phyloP scores from a whole-genome alignment of 1,140 invertebrate species.

The Cotesia vestalis region DNA sequence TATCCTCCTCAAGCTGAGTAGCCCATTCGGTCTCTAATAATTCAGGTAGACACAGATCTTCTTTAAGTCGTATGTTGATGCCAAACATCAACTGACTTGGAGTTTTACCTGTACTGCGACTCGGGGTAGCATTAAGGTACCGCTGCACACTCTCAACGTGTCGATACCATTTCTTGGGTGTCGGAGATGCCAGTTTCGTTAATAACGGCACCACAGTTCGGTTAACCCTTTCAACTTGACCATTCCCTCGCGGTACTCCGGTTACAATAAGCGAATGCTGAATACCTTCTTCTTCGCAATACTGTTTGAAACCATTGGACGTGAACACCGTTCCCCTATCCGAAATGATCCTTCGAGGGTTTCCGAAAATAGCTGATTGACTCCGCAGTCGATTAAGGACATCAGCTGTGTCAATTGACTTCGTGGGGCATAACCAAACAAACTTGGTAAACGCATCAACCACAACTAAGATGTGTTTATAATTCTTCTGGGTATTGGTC shows the following conservation, averaged over 20 bases:
- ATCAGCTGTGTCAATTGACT: constrained; percentile 44
- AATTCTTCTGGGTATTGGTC: constrained; percentile 53
- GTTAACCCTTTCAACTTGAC: constrained; percentile 44
- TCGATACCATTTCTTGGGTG: constrained; percentile 25
- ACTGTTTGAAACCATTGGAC: constrained; percentile 46
- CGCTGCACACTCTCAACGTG: constrained; percentile 22
- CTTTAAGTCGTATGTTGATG: neutral
- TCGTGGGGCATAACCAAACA: constrained; percentile 56
- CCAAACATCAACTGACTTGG: constrained; percentile 7
- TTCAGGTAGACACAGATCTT: constrained; percentile 3
- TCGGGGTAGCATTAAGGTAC: constrained; percentile 28
- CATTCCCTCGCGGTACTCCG: constrained; percentile 46
- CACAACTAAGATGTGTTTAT: constrained; percentile 55
- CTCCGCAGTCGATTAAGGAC: constrained; percentile 41
- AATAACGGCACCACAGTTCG: constrained; percentile 2
- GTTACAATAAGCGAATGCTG: constrained; percentile 43
- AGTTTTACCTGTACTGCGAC: constrained; percentile 16
- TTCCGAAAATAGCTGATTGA: constrained; percentile 52
- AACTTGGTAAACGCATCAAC: constrained; percentile 61
- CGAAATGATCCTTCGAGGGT: constrained; percentile 50
- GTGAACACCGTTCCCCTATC: constrained; percentile 58
- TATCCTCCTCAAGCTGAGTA: constrained; percentile 12
- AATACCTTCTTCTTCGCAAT: constrained; percentile 51
- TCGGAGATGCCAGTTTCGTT: constrained; percentile 8
- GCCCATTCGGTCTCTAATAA: constrained; percentile 19